Evolutionary conservation across 35 echinoderm and acorn worm genomes (phyloP).

Genomic region (Anneissia japonica): DNA sequence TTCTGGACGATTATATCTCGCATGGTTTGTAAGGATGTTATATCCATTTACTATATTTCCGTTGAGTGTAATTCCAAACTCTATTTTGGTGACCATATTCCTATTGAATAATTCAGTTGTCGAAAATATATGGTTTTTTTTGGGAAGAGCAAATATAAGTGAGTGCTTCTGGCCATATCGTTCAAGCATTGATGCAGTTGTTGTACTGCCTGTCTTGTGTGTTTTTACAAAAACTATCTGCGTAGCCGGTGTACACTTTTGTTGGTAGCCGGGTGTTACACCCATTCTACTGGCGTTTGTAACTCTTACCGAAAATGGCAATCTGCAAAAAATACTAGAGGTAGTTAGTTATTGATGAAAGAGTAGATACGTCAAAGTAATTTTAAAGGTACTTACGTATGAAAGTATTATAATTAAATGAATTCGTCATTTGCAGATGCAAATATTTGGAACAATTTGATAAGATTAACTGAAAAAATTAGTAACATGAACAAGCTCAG

Average conservation of each 20-base stretch:
- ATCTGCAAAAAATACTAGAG: no score
- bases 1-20: slow-evolving; percentile 48
- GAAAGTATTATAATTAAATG: no score
- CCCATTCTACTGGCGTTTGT: no score
- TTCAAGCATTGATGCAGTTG: slow-evolving; percentile 10
- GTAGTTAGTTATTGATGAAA: no score
- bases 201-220: slow-evolving; percentile 41
- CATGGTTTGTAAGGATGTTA: slow-evolving; percentile 54
- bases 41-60: not conserved
- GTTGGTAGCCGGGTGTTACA: no score
- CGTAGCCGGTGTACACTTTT: not conserved
- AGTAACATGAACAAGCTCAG: no score
- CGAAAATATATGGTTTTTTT: slow-evolving; percentile 11
- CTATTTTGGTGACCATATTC: not conserved
- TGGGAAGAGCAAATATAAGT: slow-evolving; percentile 18
- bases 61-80: not conserved
- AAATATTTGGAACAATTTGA: no score
- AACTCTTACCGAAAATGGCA: no score
- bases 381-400: no score
- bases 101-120: not conserved
- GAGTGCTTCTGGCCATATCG: slow-evolving; percentile 22
- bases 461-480: no score
- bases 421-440: no score
- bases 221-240: slow-evolving; percentile 31
- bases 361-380: no score